phyloP scores from a whole-genome alignment of 1,140 invertebrate species.

The Drosophila triauraria region DNA sequence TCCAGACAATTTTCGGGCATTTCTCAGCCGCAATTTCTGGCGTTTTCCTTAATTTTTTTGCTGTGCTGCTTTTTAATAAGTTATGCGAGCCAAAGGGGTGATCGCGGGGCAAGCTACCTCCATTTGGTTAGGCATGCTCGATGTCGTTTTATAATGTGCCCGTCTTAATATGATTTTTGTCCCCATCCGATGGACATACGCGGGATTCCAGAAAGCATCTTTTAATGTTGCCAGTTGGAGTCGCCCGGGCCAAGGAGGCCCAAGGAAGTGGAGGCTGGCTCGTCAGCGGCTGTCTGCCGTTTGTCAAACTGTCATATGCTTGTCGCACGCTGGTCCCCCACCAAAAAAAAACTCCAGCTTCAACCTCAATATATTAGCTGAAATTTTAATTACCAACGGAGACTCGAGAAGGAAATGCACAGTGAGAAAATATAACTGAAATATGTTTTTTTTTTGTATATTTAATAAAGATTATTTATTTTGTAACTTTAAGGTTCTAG shows the following conservation, averaged over 20 bases:
- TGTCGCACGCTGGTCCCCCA: slow-evolving; percentile 63
- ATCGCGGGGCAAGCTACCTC: not conserved
- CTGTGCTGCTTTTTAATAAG: slow-evolving; percentile 67
- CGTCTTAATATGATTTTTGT: slow-evolving; percentile 81
- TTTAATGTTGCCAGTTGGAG: slow-evolving; percentile 37
- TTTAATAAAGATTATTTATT: not conserved
- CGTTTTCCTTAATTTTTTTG: slow-evolving; percentile 34
- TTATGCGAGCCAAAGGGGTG: slow-evolving; percentile 34
- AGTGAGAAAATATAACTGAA: not conserved
- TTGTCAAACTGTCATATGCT: slow-evolving; percentile 84
- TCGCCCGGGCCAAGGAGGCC: not conserved
- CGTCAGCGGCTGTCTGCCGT: slow-evolving; percentile 64
- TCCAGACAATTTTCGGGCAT: slow-evolving; percentile 61
- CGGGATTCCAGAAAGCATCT: slow-evolving; percentile 73
- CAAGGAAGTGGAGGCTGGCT: slow-evolving; percentile 19
- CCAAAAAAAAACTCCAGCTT: slow-evolving; percentile 14
- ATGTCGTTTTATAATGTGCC: slow-evolving; percentile 80
- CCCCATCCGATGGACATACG: slow-evolving; percentile 68
- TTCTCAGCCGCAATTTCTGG: slow-evolving; percentile 64
- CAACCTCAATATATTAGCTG: slow-evolving; percentile 74
- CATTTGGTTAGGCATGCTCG: slow-evolving; percentile 35
- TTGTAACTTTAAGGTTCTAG: not conserved
- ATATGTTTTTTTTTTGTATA: too few species aligned
- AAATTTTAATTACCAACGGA: slow-evolving; percentile 77
- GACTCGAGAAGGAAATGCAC: not conserved